These are phyloP conservation scores for Aleadryas rufinucha DNA, from an alignment of 2,113 vertebrate genomes.

Conservation along the genomic window DNA sequence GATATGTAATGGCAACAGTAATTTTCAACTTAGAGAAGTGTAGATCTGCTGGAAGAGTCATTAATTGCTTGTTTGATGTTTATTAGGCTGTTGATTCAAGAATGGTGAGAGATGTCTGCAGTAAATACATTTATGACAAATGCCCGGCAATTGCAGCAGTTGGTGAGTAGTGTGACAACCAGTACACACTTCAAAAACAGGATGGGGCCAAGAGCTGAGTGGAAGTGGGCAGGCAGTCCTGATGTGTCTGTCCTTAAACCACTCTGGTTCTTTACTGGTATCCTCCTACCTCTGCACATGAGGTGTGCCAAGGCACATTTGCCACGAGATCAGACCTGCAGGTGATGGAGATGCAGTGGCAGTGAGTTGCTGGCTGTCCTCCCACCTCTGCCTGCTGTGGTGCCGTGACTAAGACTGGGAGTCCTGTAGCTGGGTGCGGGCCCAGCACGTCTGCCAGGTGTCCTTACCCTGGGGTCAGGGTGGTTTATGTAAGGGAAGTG, in stretches of 20 bases:
- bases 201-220: not conserved
- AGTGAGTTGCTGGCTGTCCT: not conserved
- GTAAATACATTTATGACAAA: conserved; percentile 94
- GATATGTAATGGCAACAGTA: not conserved
- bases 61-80: not conserved
- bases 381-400: not conserved
- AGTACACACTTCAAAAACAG: not conserved
- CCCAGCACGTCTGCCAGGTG: not conserved
- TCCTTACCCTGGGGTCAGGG: conserved; percentile 28
- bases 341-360: not conserved
- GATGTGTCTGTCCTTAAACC: not conserved
- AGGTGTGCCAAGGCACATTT: not conserved
- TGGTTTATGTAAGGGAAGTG: conserved; percentile 30
- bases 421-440: not conserved
- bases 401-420: not conserved
- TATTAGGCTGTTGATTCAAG: conserved; percentile 84
- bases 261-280: not conserved
- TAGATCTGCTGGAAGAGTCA: not conserved
- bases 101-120: conserved; percentile 83
- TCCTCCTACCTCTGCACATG: not conserved
- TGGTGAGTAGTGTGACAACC: conserved; percentile 76
- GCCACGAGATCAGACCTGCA: not conserved
- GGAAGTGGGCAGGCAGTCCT: not conserved
- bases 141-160: conserved; percentile 89
- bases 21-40: not conserved